Evolutionary conservation across 1,140 invertebrate genomes (phyloP), one percentile per base, ranked within the genome.

Genomic region (Gryllus bimaculatus): DNA sequence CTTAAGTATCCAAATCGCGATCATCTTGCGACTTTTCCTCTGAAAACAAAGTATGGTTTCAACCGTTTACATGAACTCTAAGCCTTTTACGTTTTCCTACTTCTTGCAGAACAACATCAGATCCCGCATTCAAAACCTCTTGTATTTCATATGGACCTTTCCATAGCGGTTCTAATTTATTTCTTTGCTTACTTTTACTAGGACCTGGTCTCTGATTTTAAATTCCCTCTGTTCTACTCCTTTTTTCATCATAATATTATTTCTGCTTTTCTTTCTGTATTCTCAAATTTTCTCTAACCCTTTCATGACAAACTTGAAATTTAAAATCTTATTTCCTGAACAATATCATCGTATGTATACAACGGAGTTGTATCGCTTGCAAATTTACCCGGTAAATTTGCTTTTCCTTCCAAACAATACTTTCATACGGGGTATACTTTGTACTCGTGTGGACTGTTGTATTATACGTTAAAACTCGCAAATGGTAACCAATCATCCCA

Each of bases 401-500:
- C n/a, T 15, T 13, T 39, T 79, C 21, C 39, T 75, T 74, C 78
- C 80, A 47, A 73, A 79, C 10, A 81, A 12, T 39, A 79, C 8
- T n/a, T 74, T 81, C 78, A 74, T 76, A 18, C n/a, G 78, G 80
- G 8, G 75, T 47, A 15, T 15, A 79, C 8, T 54, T 54, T 8
- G 78, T 81, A 39, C 5, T 39, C 7, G 39, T 73, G 21, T 81
- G 80, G 5, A 75, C 48, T 5, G 80, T 79, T 0, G 80, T 81
- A 54, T 81, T 81, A 66, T 77, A 81, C 48, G 48, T 75, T n/a
- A 49, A 81, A 79, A 6, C 13, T 75, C 15, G 49, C 73, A 79
- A 48, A 76, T 20, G 15, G 12, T 20, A 80, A 13, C 80, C 78
- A 83, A 12, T 80, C 20, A 79, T 85, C 83, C 83, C 84, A 86